A percentile compares a stretch with the other conserved stretches of the same genome.
Conservation (phyloP, 1,140 invertebrate genomes). For the Euura saliciscinereae region DNA sequence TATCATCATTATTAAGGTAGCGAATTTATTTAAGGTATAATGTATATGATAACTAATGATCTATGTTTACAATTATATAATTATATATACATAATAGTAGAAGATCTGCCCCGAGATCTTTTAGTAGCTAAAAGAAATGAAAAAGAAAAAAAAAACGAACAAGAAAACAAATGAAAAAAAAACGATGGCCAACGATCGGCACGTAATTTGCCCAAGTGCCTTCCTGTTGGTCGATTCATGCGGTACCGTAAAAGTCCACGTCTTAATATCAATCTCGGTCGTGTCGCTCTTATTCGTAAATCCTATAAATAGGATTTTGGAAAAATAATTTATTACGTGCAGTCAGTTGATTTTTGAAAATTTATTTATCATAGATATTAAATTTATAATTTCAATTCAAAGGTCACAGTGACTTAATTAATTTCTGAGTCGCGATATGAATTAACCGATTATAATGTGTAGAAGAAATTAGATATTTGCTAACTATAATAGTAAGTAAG, state of each 20-base stretch:
- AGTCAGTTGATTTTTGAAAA: too few species aligned
- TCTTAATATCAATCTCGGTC: slow-evolving; percentile 8
- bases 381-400: too few species aligned
- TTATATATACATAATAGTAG: slow-evolving; percentile 19
- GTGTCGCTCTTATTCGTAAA: not conserved
- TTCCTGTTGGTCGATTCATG: slow-evolving; percentile 57
- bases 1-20: slow-evolving; percentile 46
- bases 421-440: too few species aligned
- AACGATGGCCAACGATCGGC: slow-evolving; percentile 53
- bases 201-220: slow-evolving; percentile 60
- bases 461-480: too few species aligned
- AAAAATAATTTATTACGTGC: too few species aligned
- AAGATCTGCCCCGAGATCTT: slow-evolving; percentile 48
- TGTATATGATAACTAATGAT: slow-evolving; percentile 35
- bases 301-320: not conserved
- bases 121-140: not conserved
- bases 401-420: too few species aligned
- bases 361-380: too few species aligned
- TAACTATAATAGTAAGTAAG: too few species aligned
- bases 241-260: slow-evolving; percentile 37
- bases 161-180: slow-evolving; percentile 10
- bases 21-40: slow-evolving; percentile 21
- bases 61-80: slow-evolving; percentile 21
- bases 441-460: too few species aligned
- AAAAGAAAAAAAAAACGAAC: too few species aligned